phyloP scores from a whole-genome alignment of 2,888 invertebrate genomes.

The Lasioglossum malachurum region DNA sequence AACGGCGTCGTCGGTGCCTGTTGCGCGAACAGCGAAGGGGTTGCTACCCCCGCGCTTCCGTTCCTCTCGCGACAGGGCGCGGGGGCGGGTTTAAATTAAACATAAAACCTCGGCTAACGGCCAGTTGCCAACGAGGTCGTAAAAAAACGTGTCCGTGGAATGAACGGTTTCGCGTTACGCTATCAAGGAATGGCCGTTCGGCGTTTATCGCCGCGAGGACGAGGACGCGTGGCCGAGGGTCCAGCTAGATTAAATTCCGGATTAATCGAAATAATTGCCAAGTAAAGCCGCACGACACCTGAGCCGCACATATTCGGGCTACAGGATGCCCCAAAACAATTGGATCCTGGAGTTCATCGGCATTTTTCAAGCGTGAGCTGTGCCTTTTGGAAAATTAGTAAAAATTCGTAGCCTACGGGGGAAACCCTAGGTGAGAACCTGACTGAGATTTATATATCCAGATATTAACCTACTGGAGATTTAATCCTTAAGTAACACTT shows the following conservation, averaged over 20 bases:
- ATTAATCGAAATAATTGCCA: slow-evolving; percentile 65
- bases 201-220: slow-evolving; percentile 5
- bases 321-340: background rate
- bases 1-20: slow-evolving; percentile 16
- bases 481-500: background rate
- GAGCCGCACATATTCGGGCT: background rate
- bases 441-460: too few species aligned
- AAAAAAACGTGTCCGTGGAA: slow-evolving; percentile 15
- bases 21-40: slow-evolving; percentile 14
- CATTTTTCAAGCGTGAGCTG: background rate
- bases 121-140: slow-evolving; percentile 2
- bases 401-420: background rate
- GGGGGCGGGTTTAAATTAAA: slow-evolving; percentile 13
- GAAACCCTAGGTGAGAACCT: too few species aligned
- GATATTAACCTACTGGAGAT: too few species aligned
- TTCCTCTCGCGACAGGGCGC: background rate
- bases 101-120: slow-evolving; percentile 20
- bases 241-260: slow-evolving; percentile 53
- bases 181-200: slow-evolving; percentile 9
- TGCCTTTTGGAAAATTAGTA: background rate
- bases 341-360: background rate
- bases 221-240: slow-evolving; percentile 17
- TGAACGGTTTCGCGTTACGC: slow-evolving; percentile 38
- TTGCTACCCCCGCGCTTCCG: background rate
- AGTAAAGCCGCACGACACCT: slow-evolving; percentile 30